Evolutionary conservation across 2,888 invertebrate genomes (phyloP), one percentile per base, ranked within the genome.

Genomic region (Chloroclysta siterata): DNA sequence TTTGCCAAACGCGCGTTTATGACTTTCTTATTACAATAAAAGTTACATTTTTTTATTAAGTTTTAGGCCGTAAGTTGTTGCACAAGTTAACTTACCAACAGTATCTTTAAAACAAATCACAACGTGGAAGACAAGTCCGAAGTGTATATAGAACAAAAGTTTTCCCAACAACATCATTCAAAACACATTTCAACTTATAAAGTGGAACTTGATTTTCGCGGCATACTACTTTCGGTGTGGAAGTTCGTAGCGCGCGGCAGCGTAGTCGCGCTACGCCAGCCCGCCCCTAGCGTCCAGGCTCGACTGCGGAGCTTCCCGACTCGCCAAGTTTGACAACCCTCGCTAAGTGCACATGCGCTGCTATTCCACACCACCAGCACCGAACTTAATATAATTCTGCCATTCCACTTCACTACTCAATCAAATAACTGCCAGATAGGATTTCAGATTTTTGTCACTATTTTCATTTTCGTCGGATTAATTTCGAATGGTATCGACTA

Each of bases 101-200:
- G 85, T 82, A 82, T 93, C 92, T 85, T 92, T 91, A 85, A 91
- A 91, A 84, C 93, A 92, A 85, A 92, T 93, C 84, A 90, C 93
- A 83, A 90, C 87, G 79, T 92, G 91, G 87, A 93, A 92, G 89
- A 92, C 90, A 77, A 93, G 92, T 91, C 92, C 93, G 74, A 93
- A 92, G 75, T 92, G 88, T 87, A 90, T 78, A 82, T 87, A 93
- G 84, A 90, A 91, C 85, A 93, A 88, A 80, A 92, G 83, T 88
- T 90, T 92, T 81, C 85, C 86, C 80, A 91, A 88, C 88, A 88
- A 88, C 92, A 93, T 93, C 80, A 88, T 92, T 90, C 82, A 86
- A 83, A 81, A 84, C 87, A 89, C 91, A 92, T 91, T 66, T 80
- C 89, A 88, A 81, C 71, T 79, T 78, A 70, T 73, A 65, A 66